Conservation (phyloP, 1,140 invertebrate genomes). For the Drosophila pachea region DNA sequence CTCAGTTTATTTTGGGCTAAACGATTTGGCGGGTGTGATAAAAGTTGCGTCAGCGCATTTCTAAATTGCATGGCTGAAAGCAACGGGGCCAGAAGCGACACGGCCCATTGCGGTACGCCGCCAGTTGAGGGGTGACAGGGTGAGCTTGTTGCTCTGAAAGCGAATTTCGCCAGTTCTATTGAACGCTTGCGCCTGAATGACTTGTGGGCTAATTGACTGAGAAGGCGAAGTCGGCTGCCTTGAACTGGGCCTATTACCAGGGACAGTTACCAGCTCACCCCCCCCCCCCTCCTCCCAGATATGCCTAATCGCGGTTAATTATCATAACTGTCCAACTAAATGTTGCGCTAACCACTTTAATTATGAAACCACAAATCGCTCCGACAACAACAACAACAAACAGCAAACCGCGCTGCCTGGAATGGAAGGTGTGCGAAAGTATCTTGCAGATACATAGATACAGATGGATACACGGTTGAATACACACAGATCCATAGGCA, state of each 20-base stretch:
- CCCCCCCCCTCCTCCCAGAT: not conserved
- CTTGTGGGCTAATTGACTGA: not conserved
- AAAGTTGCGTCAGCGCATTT: slow-evolving; percentile 56
- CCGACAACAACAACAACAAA: slow-evolving; percentile 38
- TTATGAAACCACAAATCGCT: slow-evolving; percentile 33
- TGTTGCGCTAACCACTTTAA: slow-evolving; percentile 9
- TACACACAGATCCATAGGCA: too few relatives aligned
- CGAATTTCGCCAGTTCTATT: not conserved
- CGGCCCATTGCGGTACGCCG: too few relatives aligned
- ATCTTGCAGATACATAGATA: slow-evolving; percentile 18
- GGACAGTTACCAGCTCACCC: too few relatives aligned
- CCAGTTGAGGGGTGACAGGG: too few relatives aligned
- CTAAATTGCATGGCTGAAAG: slow-evolving; percentile 19
- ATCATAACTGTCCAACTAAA: slow-evolving; percentile 11
- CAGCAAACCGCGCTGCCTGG: slow-evolving; percentile 26
- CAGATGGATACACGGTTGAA: too few relatives aligned
- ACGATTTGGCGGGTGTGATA: slow-evolving; percentile 54
- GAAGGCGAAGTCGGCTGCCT: not conserved
- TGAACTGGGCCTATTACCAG: slow-evolving; percentile 6
- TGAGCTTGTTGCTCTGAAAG: too few relatives aligned
- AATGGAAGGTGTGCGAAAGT: slow-evolving; percentile 18
- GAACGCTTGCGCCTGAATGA: not conserved
- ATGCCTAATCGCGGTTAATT: slow-evolving; percentile 17
- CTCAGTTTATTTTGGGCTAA: slow-evolving; percentile 70
- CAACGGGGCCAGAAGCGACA: not conserved